Percentiles rank a stretch among this genome's conserved stretches.
Evolutionary conservation across 2,113 vertebrate genomes (phyloP).

Genomic region (Tragelaphus buxtoni): DNA sequence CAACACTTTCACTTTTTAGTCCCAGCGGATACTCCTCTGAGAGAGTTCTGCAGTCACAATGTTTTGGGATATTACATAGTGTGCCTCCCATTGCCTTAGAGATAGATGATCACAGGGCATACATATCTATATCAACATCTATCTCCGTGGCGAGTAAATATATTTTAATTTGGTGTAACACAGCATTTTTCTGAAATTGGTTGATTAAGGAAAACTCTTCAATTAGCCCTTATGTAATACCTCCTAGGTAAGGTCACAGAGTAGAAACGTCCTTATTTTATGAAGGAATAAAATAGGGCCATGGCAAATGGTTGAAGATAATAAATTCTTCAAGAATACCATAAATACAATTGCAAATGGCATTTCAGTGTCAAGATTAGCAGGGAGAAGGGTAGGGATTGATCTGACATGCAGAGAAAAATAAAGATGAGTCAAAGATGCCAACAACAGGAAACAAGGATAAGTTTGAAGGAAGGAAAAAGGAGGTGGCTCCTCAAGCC

Average conservation of each 20-base stretch:
- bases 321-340: background rate
- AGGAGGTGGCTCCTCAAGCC: background rate
- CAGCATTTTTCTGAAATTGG: background rate
- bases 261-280: background rate
- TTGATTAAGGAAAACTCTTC: background rate
- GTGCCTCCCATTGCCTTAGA: background rate
- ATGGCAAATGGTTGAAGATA: background rate
- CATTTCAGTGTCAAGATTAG: background rate
- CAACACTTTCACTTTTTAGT: background rate
- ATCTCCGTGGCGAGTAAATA: background rate
- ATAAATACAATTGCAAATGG: background rate
- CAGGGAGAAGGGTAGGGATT: background rate
- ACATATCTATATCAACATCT: background rate
- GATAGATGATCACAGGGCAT: background rate
- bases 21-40: background rate
- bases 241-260: background rate
- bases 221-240: background rate
- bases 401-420: background rate
- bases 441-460: background rate
- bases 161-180: background rate
- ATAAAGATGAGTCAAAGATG: background rate
- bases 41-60: background rate
- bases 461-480: background rate
- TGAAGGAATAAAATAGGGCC: background rate
- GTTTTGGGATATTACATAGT: background rate